Conservation (phyloP, 2,888 invertebrate species). For the Vanessa cardui region DNA sequence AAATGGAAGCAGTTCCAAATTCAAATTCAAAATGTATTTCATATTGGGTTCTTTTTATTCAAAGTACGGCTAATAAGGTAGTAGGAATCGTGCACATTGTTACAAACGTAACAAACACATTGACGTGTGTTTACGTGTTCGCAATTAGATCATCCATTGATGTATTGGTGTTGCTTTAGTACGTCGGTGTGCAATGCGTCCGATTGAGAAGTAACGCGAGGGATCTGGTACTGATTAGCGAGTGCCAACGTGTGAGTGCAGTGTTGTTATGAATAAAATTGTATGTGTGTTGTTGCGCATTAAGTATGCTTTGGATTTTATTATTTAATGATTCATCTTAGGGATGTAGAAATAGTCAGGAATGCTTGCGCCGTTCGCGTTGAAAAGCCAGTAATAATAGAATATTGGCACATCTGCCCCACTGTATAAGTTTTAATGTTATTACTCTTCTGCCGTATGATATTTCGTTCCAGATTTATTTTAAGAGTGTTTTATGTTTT, state of each 20-base stretch:
- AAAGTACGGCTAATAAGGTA: slow-evolving; percentile 76
- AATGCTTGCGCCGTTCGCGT: slow-evolving; percentile 75
- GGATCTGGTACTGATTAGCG: slow-evolving; percentile 79
- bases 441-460: slow-evolving; percentile 72
- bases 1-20: slow-evolving; percentile 76
- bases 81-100: slow-evolving; percentile 74
- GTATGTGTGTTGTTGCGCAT: slow-evolving; percentile 76
- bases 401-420: slow-evolving; percentile 81
- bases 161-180: slow-evolving; percentile 62
- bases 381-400: slow-evolving; percentile 82
- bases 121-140: slow-evolving; percentile 75
- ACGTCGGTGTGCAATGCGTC: slow-evolving; percentile 56
- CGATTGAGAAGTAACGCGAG: slow-evolving; percentile 72
- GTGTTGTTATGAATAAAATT: slow-evolving; percentile 69
- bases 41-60: slow-evolving; percentile 81
- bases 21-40: slow-evolving; percentile 74
- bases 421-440: slow-evolving; percentile 79
- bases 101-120: slow-evolving; percentile 72
- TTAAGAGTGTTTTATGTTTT: slow-evolving; percentile 76
- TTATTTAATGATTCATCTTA: slow-evolving; percentile 83
- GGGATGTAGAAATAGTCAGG: slow-evolving; percentile 82
- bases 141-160: slow-evolving; percentile 79
- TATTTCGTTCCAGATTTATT: slow-evolving; percentile 74
- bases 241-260: slow-evolving; percentile 69
- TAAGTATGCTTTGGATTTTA: slow-evolving; percentile 82